Percentiles rank a stretch among this genome's conserved stretches.
Evolutionary conservation across 2,113 vertebrate species (phyloP).

Genomic region (Saccopteryx leptura): DNA sequence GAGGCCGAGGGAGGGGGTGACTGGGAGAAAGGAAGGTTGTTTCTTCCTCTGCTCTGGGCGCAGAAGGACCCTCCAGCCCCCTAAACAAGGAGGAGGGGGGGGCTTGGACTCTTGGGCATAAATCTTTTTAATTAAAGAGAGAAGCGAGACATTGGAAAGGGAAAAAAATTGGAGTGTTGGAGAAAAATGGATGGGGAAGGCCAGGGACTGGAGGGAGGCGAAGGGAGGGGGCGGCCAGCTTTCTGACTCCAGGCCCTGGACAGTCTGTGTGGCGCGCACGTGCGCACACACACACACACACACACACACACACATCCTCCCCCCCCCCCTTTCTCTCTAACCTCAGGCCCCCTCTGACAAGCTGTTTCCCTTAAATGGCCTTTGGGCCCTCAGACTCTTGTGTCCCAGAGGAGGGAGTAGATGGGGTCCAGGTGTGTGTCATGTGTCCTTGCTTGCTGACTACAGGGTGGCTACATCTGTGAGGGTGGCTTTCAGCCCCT

Average conservation of each 20-base stretch:
- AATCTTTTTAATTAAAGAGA: constrained; percentile 65
- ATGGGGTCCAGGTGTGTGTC: background rate
- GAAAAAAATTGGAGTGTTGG: background rate
- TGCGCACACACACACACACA: background rate
- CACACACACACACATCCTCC: background rate
- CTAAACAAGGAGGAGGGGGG: background rate
- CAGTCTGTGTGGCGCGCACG: background rate
- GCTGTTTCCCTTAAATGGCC: background rate
- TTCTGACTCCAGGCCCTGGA: accelerated
- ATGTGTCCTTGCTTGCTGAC: accelerated
- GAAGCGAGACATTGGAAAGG: background rate
- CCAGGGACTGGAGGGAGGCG: accelerated
- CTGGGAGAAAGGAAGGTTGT: background rate
- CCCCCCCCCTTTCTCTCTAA: background rate
- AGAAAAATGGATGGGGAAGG: background rate
- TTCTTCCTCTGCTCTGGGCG: background rate
- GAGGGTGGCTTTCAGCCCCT: accelerated
- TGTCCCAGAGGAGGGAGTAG: background rate
- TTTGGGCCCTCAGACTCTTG: background rate
- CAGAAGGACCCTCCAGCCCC: background rate
- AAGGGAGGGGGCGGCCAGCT: accelerated
- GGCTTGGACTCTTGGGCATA: background rate
- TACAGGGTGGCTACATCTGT: accelerated
- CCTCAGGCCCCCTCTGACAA: background rate
- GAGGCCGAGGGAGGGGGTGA: background rate